Evolutionary conservation across 2,113 vertebrate species (phyloP).

Genomic region (Rhabdornis inornatus): DNA sequence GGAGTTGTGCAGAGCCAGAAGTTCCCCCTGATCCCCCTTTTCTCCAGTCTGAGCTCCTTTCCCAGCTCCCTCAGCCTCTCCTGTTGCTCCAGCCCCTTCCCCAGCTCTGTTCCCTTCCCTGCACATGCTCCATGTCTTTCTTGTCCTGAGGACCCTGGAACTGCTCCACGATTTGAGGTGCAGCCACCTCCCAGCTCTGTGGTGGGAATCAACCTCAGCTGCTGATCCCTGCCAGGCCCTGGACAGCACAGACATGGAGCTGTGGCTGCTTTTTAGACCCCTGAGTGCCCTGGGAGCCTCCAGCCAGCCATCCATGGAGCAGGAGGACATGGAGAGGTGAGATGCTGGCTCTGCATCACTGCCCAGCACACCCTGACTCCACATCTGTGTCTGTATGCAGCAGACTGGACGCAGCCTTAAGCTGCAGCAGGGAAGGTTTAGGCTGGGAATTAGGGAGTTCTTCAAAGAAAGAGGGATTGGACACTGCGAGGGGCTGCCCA

Average conservation of each 20-base stretch:
- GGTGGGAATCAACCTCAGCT: neutral
- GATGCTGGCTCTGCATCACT: neutral
- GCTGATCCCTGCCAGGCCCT: neutral
- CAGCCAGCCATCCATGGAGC: neutral
- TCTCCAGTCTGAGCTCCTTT: neutral
- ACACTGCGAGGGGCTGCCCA: neutral
- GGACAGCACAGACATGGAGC: neutral
- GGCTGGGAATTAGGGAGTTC: neutral
- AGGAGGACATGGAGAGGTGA: neutral
- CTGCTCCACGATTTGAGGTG: neutral
- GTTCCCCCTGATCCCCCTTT: neutral
- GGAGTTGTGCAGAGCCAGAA: neutral
- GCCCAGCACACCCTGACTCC: neutral
- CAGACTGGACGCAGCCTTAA: neutral
- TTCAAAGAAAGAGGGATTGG: neutral
- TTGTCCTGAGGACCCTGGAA: neutral
- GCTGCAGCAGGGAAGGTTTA: neutral
- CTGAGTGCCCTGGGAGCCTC: neutral
- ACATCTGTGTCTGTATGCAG: neutral
- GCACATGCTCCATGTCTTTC: neutral
- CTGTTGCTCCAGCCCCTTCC: rapidly evolving
- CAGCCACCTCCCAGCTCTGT: neutral
- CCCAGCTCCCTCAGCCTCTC: neutral
- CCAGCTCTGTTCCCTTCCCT: neutral
- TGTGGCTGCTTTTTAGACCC: neutral